Base-by-base conservation (phyloP, 2,888 invertebrate species). In the Drosophila formosana region DNA sequence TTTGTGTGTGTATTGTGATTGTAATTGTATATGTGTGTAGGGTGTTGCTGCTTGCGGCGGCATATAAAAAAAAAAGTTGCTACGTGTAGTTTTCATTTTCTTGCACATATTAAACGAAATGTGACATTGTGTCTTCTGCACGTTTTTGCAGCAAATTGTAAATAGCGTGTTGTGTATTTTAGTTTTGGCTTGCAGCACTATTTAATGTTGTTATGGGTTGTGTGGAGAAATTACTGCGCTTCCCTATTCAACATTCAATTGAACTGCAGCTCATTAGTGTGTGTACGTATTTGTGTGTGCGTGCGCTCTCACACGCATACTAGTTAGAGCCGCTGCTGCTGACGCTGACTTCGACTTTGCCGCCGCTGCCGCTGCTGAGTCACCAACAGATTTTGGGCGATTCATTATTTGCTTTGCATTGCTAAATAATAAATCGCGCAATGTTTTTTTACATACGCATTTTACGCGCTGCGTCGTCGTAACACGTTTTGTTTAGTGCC, bases 11-110 rank as follows among this genome's bases (percentile, higher is more conserved):
- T 34, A 34, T 71, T 58, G 50, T 64, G 68, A 30, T 77, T 78
- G 37, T 37, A 37, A 11, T 37, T 37, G 37, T 37, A n/a, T 4
- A n/a, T 37, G 68, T 71, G 56, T 73, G 75, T 78, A 85, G 85
- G 89, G 89, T 89, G 88, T 89, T 90, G 82, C 80, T 75, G 78
- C 77, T 63, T 64, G 72, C 55, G 66, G 66, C 65, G 66, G 71
- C 66, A 79, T 74, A 71, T 72, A 79, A 83, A 71, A 73, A 79
- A 83, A 49, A 56, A 89, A 88, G 78, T 81, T 76, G 86, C 86
- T 82, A 89, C 88, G 86, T 86, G 87, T 86, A 88, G 87, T 83
- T 89, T 85, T 85, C 62, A 63, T 71, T 69, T 82, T 70, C 64
- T 65, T 77, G 18, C 52, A 67, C 43, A 67, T 43, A 52, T 50